A percentile compares a stretch with the other conserved stretches of the same genome.
phyloP scores from a whole-genome alignment of 2,797 vertebrate genomes.

The Smutsia temminckii region DNA sequence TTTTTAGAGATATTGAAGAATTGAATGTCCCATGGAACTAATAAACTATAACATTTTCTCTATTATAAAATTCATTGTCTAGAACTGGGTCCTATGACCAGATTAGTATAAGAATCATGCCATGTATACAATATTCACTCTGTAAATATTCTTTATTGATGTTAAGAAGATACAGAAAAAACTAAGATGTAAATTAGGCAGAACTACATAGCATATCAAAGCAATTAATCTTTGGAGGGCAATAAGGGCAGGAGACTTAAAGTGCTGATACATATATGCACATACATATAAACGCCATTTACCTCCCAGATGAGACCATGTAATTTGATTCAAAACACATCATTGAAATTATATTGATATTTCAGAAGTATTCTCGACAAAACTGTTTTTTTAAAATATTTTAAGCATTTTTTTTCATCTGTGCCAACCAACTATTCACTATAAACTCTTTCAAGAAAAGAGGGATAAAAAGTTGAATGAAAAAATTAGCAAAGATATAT shows the following conservation, averaged over 20 bases:
- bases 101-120: background rate
- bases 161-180: background rate
- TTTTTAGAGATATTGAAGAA: background rate
- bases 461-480: background rate
- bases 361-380: background rate
- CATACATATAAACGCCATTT: background rate
- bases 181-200: background rate
- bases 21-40: background rate
- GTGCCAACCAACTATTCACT: background rate
- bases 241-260: background rate
- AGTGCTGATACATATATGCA: background rate
- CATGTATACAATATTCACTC: background rate
- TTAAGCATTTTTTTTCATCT: background rate
- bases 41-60: background rate
- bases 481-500: background rate
- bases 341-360: background rate
- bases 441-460: background rate
- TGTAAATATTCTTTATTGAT: slow-evolving; percentile 40
- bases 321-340: background rate
- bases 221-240: background rate
- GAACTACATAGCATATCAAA: background rate
- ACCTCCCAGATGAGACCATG: background rate
- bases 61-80: background rate
- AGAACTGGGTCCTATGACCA: background rate
- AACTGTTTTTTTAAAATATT: background rate